A percentile compares a stretch with the other conserved stretches of the same genome.
Evolutionary conservation across 92 coral and sea anemone genomes (phyloP).

Genomic region (Anthopleura xanthogrammica): DNA sequence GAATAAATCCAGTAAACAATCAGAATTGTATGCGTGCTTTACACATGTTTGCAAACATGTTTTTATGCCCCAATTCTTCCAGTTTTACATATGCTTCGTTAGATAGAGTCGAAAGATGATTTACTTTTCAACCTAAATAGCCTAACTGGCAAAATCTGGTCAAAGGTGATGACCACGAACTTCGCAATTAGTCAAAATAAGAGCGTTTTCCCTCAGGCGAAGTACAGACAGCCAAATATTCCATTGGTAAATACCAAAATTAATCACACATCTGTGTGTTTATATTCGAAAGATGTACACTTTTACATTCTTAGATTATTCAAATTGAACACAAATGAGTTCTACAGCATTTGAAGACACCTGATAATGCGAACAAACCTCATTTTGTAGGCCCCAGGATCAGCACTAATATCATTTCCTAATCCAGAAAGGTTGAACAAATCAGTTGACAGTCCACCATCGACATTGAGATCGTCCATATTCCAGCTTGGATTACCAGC

Average conservation of each 20-base stretch:
- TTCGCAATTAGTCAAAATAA: neutral
- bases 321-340: neutral
- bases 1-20: neutral
- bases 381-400: conserved; percentile 87
- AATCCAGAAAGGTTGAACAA: conserved; percentile 90
- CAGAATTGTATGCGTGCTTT: neutral
- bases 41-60: too few species aligned
- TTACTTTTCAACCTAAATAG: neutral
- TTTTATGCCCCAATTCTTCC: too few species aligned
- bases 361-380: conserved; percentile 44
- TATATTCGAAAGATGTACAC: neutral
- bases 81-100: too few species aligned
- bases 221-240: neutral
- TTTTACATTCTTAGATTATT: neutral
- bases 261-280: neutral
- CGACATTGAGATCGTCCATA: conserved; percentile 71
- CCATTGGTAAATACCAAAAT: neutral
- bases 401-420: conserved; percentile 82
- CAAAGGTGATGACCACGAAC: neutral
- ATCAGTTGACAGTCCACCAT: conserved; percentile 80
- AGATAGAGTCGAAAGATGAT: neutral
- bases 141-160: neutral
- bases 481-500: conserved; percentile 75
- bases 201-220: neutral
- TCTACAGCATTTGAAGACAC: neutral